A percentile compares a stretch with the other conserved stretches of the same genome.
Conservation (phyloP, 2,888 invertebrate genomes). For the Drosophila multiciliata region DNA sequence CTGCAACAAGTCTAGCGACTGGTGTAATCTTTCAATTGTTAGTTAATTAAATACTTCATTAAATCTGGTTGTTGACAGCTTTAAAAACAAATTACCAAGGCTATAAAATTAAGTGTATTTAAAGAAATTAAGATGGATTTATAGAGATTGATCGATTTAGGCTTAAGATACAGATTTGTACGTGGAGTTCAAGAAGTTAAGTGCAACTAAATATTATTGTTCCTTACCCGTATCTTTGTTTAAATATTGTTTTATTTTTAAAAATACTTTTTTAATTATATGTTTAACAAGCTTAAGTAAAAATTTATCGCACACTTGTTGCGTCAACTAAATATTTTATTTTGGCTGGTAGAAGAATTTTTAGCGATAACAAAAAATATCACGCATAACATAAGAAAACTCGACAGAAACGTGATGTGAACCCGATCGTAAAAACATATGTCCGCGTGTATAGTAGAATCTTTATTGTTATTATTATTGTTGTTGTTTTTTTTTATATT, state of each 20-base stretch:
- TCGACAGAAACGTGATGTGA: constrained; percentile 62
- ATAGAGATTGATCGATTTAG: constrained; percentile 15
- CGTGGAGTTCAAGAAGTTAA: background rate
- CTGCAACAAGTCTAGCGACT: constrained; percentile 1
- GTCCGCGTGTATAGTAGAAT: constrained; percentile 17
- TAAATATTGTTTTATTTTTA: background rate
- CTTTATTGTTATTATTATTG: background rate
- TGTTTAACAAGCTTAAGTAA: background rate
- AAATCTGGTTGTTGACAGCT: constrained; percentile 17
- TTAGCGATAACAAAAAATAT: constrained; percentile 1
- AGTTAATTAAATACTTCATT: constrained; percentile 10
- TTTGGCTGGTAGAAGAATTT: background rate
- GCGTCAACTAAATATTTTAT: background rate
- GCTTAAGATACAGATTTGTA: background rate
- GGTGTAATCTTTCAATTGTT: constrained; percentile 13
- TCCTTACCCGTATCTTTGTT: background rate
- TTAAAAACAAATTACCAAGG: constrained; percentile 16
- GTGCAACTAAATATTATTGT: background rate
- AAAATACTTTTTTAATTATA: background rate
- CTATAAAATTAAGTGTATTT: constrained; percentile 14
- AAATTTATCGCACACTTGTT: background rate
- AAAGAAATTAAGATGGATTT: background rate
- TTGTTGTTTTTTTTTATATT: background rate
- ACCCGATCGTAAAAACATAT: constrained; percentile 5
- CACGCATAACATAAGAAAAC: constrained; percentile 25